A percentile compares a stretch with the other conserved stretches of the same genome.
These are phyloP conservation scores for Haliaeetus leucogaster DNA, from an alignment of 2,113 vertebrate species.

Conservation along the genomic window DNA sequence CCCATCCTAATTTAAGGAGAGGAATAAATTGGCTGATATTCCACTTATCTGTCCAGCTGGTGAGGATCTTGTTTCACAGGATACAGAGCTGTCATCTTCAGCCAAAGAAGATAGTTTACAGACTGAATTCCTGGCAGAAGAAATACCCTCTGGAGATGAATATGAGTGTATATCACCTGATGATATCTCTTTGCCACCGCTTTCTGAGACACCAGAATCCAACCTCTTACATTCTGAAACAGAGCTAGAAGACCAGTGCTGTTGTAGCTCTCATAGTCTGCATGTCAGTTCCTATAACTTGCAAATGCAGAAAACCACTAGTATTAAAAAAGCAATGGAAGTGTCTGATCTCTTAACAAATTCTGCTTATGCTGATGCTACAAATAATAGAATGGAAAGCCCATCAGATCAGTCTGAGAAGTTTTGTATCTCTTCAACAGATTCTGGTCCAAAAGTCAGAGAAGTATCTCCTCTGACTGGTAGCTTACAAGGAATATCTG, in stretches of 20 bases:
- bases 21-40: slow-evolving; percentile 3
- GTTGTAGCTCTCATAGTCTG: slow-evolving; percentile 69
- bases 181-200: slow-evolving; percentile 88
- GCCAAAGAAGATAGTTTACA: slow-evolving; percentile 62
- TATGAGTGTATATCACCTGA: slow-evolving; percentile 88
- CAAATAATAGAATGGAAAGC: slow-evolving; percentile 48
- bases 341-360: slow-evolving; percentile 55
- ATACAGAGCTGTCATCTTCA: slow-evolving; percentile 35
- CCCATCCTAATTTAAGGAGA: slow-evolving; percentile 32
- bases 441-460: slow-evolving; percentile 52
- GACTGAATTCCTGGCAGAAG: slow-evolving; percentile 73
- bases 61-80: slow-evolving; percentile 56
- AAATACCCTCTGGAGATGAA: slow-evolving; percentile 81
- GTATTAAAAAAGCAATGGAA: slow-evolving; percentile 4
- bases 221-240: slow-evolving; percentile 78
- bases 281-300: slow-evolving; percentile 67
- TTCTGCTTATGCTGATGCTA: slow-evolving; percentile 53
- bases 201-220: slow-evolving; percentile 88
- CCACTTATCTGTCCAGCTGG: slow-evolving; percentile 38
- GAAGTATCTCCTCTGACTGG: slow-evolving; percentile 68
- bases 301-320: slow-evolving; percentile 66
- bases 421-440: slow-evolving; percentile 50
- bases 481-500: slow-evolving; percentile 63
- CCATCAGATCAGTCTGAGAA: slow-evolving; percentile 64
- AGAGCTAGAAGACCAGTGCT: slow-evolving; percentile 78